A percentile compares a stretch with the other conserved stretches of the same genome.
These are phyloP conservation scores for Cyphomyrus plagiostoma DNA, from an alignment of 2,113 vertebrate species.

Conservation along the genomic window DNA sequence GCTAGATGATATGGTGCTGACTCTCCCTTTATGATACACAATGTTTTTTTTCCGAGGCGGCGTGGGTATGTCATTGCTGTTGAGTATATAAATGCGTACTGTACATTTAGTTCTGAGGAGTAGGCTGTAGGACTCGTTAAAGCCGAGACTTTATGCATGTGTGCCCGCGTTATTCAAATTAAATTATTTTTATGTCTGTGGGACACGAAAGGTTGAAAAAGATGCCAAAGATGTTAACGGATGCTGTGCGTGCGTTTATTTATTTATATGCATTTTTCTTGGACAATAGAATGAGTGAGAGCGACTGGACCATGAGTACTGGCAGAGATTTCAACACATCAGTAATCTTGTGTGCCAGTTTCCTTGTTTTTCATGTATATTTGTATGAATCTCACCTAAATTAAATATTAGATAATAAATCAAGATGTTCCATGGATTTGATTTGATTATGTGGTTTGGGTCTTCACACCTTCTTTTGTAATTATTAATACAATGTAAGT, in stretches of 20 bases:
- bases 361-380: not conserved
- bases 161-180: not conserved
- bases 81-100: slow-evolving; percentile 1
- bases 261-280: slow-evolving; percentile 1
- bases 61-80: not conserved
- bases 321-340: not conserved
- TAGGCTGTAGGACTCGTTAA: not conserved
- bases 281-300: slow-evolving; percentile 2
- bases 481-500: not conserved
- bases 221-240: not conserved
- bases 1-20: not conserved
- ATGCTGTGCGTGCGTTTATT: not conserved
- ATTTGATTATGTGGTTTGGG: not conserved
- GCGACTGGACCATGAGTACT: not conserved
- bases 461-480: not conserved
- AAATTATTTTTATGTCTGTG: not conserved
- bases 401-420: not conserved
- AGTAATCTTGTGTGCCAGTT: not conserved
- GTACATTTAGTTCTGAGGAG: slow-evolving; percentile 17
- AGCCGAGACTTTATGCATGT: not conserved
- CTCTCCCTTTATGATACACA: not conserved
- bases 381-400: not conserved
- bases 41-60: not conserved
- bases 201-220: not conserved
- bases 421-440: not conserved